These are phyloP conservation scores for Gnathonemus longibarbis DNA, from an alignment of 2,113 vertebrate genomes.

Conservation along the genomic window DNA sequence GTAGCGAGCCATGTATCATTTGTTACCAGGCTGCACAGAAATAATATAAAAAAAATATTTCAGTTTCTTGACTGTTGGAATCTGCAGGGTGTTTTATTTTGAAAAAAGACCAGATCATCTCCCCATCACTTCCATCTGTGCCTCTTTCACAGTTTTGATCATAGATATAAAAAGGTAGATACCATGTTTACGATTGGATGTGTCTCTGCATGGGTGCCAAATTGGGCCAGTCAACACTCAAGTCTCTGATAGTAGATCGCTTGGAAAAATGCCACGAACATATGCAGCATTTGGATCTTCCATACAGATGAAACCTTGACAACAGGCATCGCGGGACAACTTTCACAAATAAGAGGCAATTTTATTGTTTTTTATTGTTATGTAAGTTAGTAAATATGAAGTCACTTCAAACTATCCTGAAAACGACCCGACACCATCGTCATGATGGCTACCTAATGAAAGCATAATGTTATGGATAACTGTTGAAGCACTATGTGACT, in stretches of 20 bases:
- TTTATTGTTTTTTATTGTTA: not conserved
- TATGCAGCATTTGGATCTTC: not conserved
- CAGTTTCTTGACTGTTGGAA: not conserved
- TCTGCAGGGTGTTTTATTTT: not conserved
- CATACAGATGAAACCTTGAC: not conserved
- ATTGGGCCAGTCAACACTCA: not conserved
- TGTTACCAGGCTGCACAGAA: not conserved
- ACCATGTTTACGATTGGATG: not conserved
- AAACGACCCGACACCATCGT: not conserved
- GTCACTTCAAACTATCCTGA: not conserved
- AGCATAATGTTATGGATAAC: not conserved
- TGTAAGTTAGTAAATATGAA: not conserved
- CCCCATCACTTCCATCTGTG: not conserved
- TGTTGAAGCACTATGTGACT: not conserved
- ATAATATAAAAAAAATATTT: not conserved
- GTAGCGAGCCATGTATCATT: too few relatives aligned
- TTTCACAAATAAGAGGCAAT: not conserved
- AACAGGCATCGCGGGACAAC: not conserved
- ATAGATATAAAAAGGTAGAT: not conserved
- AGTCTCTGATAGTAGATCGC: not conserved
- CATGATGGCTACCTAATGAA: not conserved
- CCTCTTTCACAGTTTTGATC: not conserved
- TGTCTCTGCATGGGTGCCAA: not conserved
- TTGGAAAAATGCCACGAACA: not conserved
- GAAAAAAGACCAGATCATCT: not conserved